Evolutionary conservation across 2,113 vertebrate genomes (phyloP).

Genomic region (Melospiza georgiana): DNA sequence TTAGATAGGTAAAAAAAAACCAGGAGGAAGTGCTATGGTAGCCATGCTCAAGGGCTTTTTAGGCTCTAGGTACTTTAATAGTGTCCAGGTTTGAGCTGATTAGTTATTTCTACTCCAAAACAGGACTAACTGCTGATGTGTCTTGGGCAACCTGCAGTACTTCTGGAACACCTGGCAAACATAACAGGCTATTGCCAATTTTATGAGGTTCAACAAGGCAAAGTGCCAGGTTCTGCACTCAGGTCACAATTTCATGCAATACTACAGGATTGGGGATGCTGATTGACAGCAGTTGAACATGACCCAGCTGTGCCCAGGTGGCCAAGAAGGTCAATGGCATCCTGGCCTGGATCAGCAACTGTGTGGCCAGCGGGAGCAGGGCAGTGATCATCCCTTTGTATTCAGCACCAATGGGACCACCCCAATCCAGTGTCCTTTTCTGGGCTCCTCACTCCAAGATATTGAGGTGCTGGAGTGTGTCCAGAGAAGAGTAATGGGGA

Average conservation of each 20-base stretch:
- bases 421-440: neutral
- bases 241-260: neutral
- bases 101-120: neutral
- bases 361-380: neutral
- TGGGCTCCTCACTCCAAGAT: neutral
- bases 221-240: neutral
- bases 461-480: neutral
- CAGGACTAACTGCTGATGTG: neutral
- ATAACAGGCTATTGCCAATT: neutral
- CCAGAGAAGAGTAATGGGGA: neutral
- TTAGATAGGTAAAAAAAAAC: neutral
- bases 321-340: neutral
- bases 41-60: neutral
- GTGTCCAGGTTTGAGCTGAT: neutral
- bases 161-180: neutral
- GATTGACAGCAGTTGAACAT: neutral
- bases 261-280: neutral
- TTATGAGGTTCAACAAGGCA: neutral
- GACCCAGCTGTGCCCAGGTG: neutral
- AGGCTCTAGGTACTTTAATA: neutral
- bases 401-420: rapidly evolving
- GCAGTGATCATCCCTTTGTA: neutral
- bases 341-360: neutral
- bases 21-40: neutral
- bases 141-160: neutral